A percentile compares a stretch with the other conserved stretches of the same genome.
phyloP scores from a whole-genome alignment of 2,113 vertebrate genomes.

The Prunella himalayana region DNA sequence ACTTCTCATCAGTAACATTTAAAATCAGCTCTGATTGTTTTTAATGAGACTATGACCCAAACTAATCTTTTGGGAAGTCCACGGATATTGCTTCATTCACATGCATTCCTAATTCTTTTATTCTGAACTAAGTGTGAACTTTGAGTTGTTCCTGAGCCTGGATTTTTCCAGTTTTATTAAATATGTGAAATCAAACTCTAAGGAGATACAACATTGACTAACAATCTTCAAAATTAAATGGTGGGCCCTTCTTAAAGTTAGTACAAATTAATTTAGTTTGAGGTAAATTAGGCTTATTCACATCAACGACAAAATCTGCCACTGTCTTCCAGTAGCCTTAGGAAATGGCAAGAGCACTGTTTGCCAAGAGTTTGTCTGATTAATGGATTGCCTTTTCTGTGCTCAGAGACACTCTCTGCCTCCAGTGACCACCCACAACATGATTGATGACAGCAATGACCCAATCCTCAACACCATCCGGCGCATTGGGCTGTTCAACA shows the following conservation, averaged over 20 bases:
- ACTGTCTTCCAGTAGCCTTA: not conserved
- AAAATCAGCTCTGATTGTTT: not conserved
- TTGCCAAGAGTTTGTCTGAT: not conserved
- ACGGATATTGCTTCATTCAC: not conserved
- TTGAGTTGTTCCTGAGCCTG: not conserved
- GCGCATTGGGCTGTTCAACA: slow-evolving; percentile 92
- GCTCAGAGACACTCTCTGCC: slow-evolving; percentile 87
- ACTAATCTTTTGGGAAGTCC: not conserved
- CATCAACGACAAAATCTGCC: not conserved
- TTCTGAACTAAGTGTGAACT: not conserved
- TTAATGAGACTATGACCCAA: not conserved
- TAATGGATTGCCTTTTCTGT: not conserved
- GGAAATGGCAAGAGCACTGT: not conserved
- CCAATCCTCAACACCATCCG: slow-evolving; percentile 91
- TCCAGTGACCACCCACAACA: slow-evolving; percentile 98
- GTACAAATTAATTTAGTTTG: not conserved
- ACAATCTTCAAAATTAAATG: not conserved
- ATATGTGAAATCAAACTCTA: not conserved
- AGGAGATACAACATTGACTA: not conserved
- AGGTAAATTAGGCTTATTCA: not conserved
- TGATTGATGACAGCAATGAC: slow-evolving; percentile 87
- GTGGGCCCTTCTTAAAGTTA: not conserved
- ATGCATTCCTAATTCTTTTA: not conserved
- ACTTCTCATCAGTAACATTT: not conserved
- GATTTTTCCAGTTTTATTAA: not conserved